phyloP scores from a whole-genome alignment of 2,888 invertebrate species.

The Terebella lapidaria region DNA sequence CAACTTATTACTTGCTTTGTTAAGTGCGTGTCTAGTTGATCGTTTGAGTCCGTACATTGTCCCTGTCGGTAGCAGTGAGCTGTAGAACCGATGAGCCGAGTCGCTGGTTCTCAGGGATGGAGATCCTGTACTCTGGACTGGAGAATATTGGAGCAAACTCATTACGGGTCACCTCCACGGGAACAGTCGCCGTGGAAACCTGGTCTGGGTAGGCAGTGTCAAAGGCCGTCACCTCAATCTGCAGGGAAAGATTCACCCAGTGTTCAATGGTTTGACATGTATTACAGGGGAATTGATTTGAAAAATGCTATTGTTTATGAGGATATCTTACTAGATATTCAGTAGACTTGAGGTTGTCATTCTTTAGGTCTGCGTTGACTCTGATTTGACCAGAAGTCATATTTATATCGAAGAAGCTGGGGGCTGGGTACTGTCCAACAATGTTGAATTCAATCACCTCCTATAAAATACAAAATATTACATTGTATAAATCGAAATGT shows the following conservation, averaged over 20 bases:
- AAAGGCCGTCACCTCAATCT: slow-evolving; percentile 21
- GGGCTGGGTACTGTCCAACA: slow-evolving; percentile 28
- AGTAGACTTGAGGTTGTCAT: slow-evolving; percentile 27
- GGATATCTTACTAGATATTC: slow-evolving; percentile 19
- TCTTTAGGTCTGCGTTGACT: slow-evolving; percentile 27
- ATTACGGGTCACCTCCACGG: slow-evolving; percentile 31
- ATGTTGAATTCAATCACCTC: slow-evolving; percentile 21
- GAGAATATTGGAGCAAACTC: slow-evolving; percentile 31
- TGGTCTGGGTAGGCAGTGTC: slow-evolving; percentile 27
- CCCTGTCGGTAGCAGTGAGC: slow-evolving; percentile 31
- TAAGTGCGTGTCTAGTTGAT: no score
- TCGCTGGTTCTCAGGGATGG: slow-evolving; percentile 31
- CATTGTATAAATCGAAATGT: no score
- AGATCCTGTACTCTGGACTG: slow-evolving; percentile 27
- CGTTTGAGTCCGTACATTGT: slow-evolving; percentile 25
- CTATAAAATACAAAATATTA: slow-evolving; percentile 9
- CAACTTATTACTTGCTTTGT: no score
- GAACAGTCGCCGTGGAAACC: slow-evolving; percentile 19
- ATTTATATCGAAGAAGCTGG: slow-evolving; percentile 35
- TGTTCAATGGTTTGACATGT: not conserved
- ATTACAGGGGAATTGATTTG: not conserved
- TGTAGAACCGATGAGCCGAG: slow-evolving; percentile 33
- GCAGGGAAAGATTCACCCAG: not conserved
- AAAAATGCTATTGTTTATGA: not conserved
- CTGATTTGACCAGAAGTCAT: slow-evolving; percentile 28